These are phyloP conservation scores for Drosophila trapezifrons DNA, from an alignment of 1,140 invertebrate genomes.

Conservation along the genomic window DNA sequence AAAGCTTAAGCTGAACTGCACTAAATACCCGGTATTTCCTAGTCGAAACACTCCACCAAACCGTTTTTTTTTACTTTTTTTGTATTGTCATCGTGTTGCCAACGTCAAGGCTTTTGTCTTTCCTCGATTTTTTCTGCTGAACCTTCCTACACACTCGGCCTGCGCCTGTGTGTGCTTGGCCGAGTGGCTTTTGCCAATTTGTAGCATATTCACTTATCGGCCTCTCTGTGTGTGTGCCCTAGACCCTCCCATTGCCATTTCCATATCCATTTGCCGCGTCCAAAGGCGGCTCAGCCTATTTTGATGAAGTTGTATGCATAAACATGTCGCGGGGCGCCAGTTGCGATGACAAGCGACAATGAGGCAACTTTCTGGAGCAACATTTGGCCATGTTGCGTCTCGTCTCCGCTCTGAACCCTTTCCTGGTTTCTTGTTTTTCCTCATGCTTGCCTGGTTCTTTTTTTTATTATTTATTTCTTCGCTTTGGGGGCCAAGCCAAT, in stretches of 20 bases:
- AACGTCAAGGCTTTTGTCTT: conserved; percentile 55
- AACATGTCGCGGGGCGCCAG: conserved; percentile 77
- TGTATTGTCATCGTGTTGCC: conserved; percentile 51
- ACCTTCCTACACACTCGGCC: conserved; percentile 7
- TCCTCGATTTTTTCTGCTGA: conserved; percentile 8
- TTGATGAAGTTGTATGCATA: conserved; percentile 83
- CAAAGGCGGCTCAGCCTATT: conserved; percentile 53
- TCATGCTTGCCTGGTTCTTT: conserved; percentile 11
- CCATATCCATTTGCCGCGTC: conserved; percentile 1
- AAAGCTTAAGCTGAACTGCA: background rate
- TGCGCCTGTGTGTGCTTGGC: conserved; percentile 32
- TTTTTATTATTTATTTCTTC: conserved; percentile 25
- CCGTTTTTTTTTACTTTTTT: conserved; percentile 10
- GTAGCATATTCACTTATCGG: conserved; percentile 77
- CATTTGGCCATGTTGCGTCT: conserved; percentile 56
- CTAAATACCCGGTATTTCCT: background rate
- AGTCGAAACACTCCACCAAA: background rate
- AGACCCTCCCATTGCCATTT: conserved; percentile 15
- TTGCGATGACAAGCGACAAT: conserved; percentile 80
- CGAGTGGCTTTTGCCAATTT: conserved; percentile 67
- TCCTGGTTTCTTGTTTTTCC: conserved; percentile 26
- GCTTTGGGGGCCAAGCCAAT: conserved; percentile 32
- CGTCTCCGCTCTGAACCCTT: conserved; percentile 21
- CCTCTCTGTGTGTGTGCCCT: conserved; percentile 24
- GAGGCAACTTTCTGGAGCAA: conserved; percentile 68